Conservation (phyloP, 2,797 vertebrate species). For the Aeoliscus strigatus region DNA sequence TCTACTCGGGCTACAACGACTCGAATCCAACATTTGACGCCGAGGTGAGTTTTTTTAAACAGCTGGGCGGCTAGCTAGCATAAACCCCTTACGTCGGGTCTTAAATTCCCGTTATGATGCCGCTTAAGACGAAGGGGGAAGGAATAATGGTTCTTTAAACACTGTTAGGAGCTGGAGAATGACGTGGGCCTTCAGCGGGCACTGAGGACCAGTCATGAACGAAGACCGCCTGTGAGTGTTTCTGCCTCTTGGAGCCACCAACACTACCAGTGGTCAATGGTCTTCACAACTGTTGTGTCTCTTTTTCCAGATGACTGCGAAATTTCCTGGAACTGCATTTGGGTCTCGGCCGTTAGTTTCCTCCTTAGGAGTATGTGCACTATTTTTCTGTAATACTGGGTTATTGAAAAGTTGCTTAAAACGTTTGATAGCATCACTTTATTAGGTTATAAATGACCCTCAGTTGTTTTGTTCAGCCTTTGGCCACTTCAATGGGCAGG, state of each 20-base stretch:
- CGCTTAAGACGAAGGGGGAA: neutral
- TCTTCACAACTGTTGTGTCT: neutral
- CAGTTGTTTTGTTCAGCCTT: conserved; percentile 67
- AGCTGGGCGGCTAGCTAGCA: neutral
- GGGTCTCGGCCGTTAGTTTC: conserved; percentile 82
- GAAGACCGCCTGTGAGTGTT: conserved; percentile 88
- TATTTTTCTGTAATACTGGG: too few relatives aligned
- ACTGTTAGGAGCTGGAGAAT: conserved; percentile 88
- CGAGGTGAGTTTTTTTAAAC: conserved; percentile 75
- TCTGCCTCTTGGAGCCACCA: too few relatives aligned
- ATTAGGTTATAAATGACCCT: neutral
- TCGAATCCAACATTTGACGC: conserved; percentile 92
- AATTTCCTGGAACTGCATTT: conserved; percentile 82
- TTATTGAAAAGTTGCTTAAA: too few relatives aligned
- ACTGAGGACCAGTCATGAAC: conserved; percentile 90
- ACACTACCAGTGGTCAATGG: too few relatives aligned
- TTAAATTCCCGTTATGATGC: neutral
- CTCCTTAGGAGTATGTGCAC: conserved; percentile 81
- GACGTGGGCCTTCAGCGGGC: conserved; percentile 91
- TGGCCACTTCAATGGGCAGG: conserved; percentile 86
- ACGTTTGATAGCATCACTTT: neutral
- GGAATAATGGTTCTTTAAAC: neutral
- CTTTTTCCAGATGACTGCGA: conserved; percentile 83
- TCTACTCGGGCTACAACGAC: conserved; percentile 97
- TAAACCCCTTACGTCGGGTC: neutral